These are phyloP conservation scores for Pandemis heparana DNA, from an alignment of 2,888 invertebrate species.

Conservation along the genomic window DNA sequence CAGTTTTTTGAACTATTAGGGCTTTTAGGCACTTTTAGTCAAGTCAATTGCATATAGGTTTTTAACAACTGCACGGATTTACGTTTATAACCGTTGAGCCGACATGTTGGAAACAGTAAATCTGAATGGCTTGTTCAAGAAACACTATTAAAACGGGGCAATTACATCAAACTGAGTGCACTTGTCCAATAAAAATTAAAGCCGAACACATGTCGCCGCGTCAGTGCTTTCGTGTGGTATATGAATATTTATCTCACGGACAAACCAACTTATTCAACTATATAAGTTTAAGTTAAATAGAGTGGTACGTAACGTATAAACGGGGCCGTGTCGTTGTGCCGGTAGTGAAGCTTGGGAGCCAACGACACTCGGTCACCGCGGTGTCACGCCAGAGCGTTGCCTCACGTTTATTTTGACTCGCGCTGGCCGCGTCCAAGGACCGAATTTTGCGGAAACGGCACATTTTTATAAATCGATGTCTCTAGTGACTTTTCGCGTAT, in stretches of 20 bases:
- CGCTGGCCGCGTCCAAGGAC: conserved; percentile 56
- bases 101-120: conserved; percentile 53
- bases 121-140: conserved; percentile 53
- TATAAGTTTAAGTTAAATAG: background rate
- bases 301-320: background rate
- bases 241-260: background rate
- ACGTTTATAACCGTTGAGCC: conserved; percentile 48
- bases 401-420: conserved; percentile 67
- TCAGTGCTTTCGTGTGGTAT: background rate
- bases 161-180: conserved; percentile 55
- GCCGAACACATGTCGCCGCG: conserved; percentile 6
- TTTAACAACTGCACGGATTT: conserved; percentile 1
- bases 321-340: background rate
- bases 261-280: background rate
- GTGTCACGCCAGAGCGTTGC: conserved; percentile 48
- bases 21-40: background rate
- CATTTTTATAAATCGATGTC: conserved; percentile 61
- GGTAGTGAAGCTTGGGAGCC: background rate
- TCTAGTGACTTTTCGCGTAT: conserved; percentile 65
- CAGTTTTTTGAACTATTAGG: background rate
- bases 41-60: background rate
- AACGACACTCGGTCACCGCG: conserved; percentile 32
- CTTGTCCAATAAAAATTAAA: conserved; percentile 40
- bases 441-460: conserved; percentile 59
- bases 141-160: conserved; percentile 52